Evolutionary conservation across 2,113 vertebrate species (phyloP), one percentile per base, ranked within the genome.

Genomic region (Corvus hawaiiensis): DNA sequence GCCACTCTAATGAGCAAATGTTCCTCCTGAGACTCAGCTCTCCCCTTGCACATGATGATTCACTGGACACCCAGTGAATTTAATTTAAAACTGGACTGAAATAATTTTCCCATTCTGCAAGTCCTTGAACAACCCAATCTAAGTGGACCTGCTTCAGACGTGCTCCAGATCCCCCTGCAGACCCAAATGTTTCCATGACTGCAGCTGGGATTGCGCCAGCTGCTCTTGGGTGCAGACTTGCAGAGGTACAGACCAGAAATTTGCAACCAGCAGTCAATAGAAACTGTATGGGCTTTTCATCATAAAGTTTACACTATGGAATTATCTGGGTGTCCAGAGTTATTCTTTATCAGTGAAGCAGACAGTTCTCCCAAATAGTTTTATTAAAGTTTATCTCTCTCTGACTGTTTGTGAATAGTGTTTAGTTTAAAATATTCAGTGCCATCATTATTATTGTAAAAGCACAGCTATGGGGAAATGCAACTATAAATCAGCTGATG

Each of bases 201-300:
- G 49, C 49, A 73, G 66, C 30, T 12, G 13, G 66, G 41, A 37
- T 23, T 61, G 33, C 0, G 0, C 58, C 1, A 3, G 48, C 71
- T 33, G 18, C 23, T 3, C 13, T 13, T 44, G 44, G 56, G 64
- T n/a, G 35, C 16, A 41, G 69, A 23, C 27, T 51, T 51, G 56
- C 56, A 67, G 66, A 62, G 27, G 23, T 58, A 19, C 11, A 63
- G 73, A 64, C 23, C 68, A 74, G 68, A 51, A 23, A 46, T 76
- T 9, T 84, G 39, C 56, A 93, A 20, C 30, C 52, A 91, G 55
- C 11, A n/a, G 9, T 24, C 46, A 30, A 4, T 19, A 23, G 49
- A 80, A 89, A 84, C n/a, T 30, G 20, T 17, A 35, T 7, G 48
- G 33, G 61, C 56, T 87, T 87, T 61, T 46, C 51, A 55, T 67